Conservation (phyloP, 2,113 vertebrate genomes). For the Sprattus sprattus region DNA sequence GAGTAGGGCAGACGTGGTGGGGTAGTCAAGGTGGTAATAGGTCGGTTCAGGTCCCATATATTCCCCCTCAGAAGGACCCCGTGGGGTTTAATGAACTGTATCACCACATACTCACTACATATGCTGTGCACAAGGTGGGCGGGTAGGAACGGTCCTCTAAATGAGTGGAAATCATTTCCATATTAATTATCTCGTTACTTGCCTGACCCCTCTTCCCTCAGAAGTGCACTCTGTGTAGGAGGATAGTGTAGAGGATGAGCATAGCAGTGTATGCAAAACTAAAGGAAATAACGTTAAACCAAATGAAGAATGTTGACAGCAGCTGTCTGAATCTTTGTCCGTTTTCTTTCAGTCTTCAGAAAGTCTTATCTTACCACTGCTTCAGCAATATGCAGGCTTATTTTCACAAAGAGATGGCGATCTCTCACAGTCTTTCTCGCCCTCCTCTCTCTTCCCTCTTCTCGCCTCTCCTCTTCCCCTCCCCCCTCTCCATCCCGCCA, state of each 20-base stretch:
- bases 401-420: not conserved
- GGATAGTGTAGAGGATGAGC: not conserved
- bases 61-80: not conserved
- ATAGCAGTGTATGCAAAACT: not conserved
- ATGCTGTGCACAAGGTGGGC: not conserved
- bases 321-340: not conserved
- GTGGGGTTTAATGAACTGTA: constrained; percentile 2
- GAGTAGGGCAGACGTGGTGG: not conserved
- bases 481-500: not conserved
- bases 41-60: not conserved
- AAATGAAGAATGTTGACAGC: not conserved
- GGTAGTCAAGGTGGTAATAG: not conserved
- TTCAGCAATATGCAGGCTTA: not conserved
- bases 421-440: not conserved
- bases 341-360: not conserved
- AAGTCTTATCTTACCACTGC: not conserved
- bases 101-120: not conserved
- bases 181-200: not conserved
- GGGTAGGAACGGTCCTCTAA: not conserved
- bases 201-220: not conserved
- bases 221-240: not conserved
- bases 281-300: not conserved
- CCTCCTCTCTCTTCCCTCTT: not conserved
- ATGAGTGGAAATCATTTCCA: not conserved
- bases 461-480: not conserved